A percentile compares a stretch with the other conserved stretches of the same genome.
These are phyloP conservation scores for Peromyscus aztecus DNA, from an alignment of 2,797 vertebrate species.

Conservation along the genomic window DNA sequence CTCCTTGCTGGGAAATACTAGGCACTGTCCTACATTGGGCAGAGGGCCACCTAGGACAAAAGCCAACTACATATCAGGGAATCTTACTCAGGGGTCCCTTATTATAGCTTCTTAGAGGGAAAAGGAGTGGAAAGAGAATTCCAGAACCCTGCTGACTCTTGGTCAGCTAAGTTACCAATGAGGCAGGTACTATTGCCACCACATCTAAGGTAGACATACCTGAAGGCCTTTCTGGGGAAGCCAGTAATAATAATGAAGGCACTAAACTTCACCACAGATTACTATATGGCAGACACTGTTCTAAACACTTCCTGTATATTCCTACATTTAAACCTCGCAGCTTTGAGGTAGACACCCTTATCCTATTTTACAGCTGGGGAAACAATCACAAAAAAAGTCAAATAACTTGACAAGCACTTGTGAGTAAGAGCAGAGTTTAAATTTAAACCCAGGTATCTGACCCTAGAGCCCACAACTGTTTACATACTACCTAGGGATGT, in stretches of 20 bases:
- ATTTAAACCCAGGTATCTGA: conserved; percentile 19
- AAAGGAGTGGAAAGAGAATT: neutral
- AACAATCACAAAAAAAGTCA: conserved; percentile 34
- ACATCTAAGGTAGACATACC: neutral
- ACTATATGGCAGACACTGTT: neutral
- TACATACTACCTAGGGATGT: neutral
- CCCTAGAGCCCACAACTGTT: neutral
- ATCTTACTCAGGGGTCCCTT: conserved; percentile 33
- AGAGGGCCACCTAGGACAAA: conserved; percentile 70
- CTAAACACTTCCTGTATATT: neutral
- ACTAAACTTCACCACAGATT: neutral
- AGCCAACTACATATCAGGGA: conserved; percentile 37
- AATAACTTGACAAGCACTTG: neutral
- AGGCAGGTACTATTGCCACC: neutral
- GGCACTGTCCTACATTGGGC: conserved; percentile 49
- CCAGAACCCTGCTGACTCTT: conserved; percentile 38
- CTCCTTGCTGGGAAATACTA: conserved; percentile 80
- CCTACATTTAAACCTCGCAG: conserved; percentile 34
- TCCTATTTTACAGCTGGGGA: conserved; percentile 8
- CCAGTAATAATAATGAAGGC: neutral
- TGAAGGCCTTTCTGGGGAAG: neutral
- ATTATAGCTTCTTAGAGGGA: conserved; percentile 51
- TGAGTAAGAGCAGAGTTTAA: neutral
- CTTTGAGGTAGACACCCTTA: neutral
- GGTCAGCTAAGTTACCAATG: neutral